Conservation (phyloP, 2,113 vertebrate genomes). For the Porphyrio hochstetteri region DNA sequence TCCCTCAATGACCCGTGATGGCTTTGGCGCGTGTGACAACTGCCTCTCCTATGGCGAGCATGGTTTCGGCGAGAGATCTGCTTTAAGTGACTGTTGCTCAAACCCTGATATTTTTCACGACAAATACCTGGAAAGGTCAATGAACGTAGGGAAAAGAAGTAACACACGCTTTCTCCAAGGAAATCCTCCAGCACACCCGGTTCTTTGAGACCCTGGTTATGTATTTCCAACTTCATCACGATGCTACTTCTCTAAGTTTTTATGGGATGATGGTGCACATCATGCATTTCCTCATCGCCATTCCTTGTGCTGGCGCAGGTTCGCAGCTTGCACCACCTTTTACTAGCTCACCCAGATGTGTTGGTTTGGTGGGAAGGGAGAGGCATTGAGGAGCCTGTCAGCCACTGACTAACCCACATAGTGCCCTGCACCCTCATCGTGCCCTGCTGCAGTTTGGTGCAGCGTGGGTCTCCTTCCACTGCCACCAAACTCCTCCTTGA, state of each 20-base stretch:
- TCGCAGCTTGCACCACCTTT: background rate
- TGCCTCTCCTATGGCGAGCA: background rate
- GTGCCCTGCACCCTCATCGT: rapidly evolving
- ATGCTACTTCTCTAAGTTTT: background rate
- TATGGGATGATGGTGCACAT: too few species aligned
- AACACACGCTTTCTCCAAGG: background rate
- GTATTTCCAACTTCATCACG: background rate
- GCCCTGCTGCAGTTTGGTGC: background rate
- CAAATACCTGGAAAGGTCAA: background rate
- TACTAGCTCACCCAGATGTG: rapidly evolving
- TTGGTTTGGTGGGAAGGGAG: background rate
- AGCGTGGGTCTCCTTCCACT: background rate
- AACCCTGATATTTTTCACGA: background rate
- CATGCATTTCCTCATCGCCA: background rate
- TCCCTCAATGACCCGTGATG: rapidly evolving
- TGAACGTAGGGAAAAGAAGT: background rate
- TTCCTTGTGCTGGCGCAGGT: background rate
- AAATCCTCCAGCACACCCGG: background rate
- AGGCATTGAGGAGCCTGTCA: background rate
- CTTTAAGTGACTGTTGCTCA: background rate
- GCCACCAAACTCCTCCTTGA: background rate
- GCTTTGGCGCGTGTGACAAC: background rate
- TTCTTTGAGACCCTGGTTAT: background rate
- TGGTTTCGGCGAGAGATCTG: background rate
- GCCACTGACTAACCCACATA: background rate